Percentiles rank a stretch among this genome's conserved stretches.
phyloP scores from a whole-genome alignment of 2,113 vertebrate species.

The Pseudorhombus dupliciocellatus region DNA sequence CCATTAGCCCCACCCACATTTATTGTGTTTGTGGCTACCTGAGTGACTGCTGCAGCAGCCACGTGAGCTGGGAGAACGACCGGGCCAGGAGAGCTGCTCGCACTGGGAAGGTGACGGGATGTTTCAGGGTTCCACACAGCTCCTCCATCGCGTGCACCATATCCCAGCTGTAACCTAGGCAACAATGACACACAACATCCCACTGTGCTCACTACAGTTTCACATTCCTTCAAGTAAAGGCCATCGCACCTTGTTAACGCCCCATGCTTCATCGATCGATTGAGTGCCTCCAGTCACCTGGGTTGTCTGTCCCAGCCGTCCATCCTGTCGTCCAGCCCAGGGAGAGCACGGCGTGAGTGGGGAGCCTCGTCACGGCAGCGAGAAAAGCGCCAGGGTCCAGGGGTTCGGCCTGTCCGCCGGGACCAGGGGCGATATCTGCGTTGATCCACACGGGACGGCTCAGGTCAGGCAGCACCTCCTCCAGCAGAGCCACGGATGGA shows the following conservation, averaged over 20 bases:
- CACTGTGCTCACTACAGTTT: too few species aligned
- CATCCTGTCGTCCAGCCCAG: slow-evolving; percentile 92
- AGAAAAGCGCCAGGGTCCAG: slow-evolving; percentile 83
- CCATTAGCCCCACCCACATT: not conserved
- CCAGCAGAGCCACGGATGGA: slow-evolving; percentile 84
- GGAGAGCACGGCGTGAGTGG: slow-evolving; percentile 84
- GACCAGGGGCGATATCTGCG: slow-evolving; percentile 89
- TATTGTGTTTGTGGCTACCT: slow-evolving; percentile 73
- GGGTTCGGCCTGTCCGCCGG: slow-evolving; percentile 76
- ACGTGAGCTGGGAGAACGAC: slow-evolving; percentile 84
- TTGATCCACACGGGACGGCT: slow-evolving; percentile 88
- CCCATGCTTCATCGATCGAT: too few species aligned
- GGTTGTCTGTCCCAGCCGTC: slow-evolving; percentile 77
- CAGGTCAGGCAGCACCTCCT: slow-evolving; percentile 58
- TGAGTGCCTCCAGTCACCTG: too few species aligned
- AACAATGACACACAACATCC: not conserved
- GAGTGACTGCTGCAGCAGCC: slow-evolving; percentile 87
- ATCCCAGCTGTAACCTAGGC: slow-evolving; percentile 88
- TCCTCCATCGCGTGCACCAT: slow-evolving; percentile 89
- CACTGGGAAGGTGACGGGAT: slow-evolving; percentile 90
- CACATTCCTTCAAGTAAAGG: too few species aligned
- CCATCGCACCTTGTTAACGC: too few species aligned
- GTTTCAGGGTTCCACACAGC: slow-evolving; percentile 78
- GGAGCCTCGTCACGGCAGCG: slow-evolving; percentile 72
- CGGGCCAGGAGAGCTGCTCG: slow-evolving; percentile 84